Percentiles rank a stretch among this genome's conserved stretches.
Conservation (phyloP, 2,888 invertebrate species). For the Leptarthrus brevirostris region DNA sequence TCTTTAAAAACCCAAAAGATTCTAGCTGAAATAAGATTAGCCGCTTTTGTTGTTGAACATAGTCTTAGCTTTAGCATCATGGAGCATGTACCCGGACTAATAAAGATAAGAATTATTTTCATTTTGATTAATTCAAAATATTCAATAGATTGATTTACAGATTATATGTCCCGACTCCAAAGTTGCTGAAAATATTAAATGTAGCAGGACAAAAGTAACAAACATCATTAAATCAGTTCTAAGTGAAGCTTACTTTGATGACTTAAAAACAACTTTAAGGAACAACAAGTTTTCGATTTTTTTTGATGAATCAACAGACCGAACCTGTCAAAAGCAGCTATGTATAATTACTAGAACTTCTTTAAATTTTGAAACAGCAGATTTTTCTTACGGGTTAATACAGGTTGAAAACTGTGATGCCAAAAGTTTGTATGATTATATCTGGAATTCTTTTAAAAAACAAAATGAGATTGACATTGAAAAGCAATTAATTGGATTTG, state of each 20-base stretch:
- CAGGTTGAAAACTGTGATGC: background rate
- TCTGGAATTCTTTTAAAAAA: background rate
- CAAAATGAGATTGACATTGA: background rate
- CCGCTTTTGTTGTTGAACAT: background rate
- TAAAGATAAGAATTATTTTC: background rate
- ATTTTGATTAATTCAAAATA: background rate
- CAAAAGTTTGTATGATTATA: background rate
- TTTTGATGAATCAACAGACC: background rate
- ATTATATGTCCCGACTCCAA: background rate
- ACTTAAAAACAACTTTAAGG: background rate
- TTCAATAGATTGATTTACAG: background rate
- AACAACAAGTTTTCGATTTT: background rate
- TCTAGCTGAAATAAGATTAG: background rate
- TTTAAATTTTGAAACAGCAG: background rate
- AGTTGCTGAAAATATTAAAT: background rate
- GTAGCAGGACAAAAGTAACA: background rate
- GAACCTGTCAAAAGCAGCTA: background rate
- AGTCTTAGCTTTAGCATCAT: background rate
- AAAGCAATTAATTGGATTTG: conserved; percentile 60
- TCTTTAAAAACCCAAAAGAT: background rate
- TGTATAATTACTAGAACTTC: background rate
- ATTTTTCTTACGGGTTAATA: background rate
- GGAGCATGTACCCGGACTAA: background rate
- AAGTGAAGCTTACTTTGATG: background rate
- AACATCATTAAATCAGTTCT: background rate